Conservation (phyloP, 1,140 invertebrate genomes). For the Phymorhynchus buccinoides region DNA sequence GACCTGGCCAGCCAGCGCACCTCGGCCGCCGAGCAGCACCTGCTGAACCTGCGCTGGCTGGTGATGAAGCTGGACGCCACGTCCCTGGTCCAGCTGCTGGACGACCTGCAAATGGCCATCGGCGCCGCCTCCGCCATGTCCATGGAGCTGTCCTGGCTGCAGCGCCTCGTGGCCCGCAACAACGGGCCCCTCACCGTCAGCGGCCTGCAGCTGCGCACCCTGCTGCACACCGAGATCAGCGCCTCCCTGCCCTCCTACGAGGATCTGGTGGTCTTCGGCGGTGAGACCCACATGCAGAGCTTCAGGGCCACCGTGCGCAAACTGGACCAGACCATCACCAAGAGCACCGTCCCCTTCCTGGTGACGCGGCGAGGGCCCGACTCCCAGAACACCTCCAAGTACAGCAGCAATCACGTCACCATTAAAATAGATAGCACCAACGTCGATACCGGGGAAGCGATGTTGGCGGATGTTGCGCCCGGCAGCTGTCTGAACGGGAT, state of each 20-base stretch:
- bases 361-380: background rate
- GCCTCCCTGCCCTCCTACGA: background rate
- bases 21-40: slow-evolving; percentile 21
- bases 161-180: slow-evolving; percentile 16
- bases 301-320: background rate
- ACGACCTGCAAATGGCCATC: slow-evolving; percentile 76
- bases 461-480: slow-evolving; percentile 82
- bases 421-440: no score
- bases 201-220: background rate
- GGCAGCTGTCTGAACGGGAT: slow-evolving; percentile 64
- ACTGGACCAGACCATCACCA: background rate
- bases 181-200: slow-evolving; percentile 23
- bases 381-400: background rate
- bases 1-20: background rate
- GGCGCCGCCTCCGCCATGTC: slow-evolving; percentile 65
- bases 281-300: background rate
- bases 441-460: background rate
- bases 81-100: slow-evolving; percentile 78
- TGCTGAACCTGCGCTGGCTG: slow-evolving; percentile 78
- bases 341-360: background rate
- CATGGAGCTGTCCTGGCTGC: slow-evolving; percentile 77
- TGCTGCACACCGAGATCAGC: background rate
- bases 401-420: no score
- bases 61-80: slow-evolving; percentile 83
- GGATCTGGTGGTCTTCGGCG: background rate